Evolutionary conservation across 2,888 invertebrate species (phyloP), one percentile per base, ranked within the genome.

Genomic region (Cylindroiulus punctatus): DNA sequence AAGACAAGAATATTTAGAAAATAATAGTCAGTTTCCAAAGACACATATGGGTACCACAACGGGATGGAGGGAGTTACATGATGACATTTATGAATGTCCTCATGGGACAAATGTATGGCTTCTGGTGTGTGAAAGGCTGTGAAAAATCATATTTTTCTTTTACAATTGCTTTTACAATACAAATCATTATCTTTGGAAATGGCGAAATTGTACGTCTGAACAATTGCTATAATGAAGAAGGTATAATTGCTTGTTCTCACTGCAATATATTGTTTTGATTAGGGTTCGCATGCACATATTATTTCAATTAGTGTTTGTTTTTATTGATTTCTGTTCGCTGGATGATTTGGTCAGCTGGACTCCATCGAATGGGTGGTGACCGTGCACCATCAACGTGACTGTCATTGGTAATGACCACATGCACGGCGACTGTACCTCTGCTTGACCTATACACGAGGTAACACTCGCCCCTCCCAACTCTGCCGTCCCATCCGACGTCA

Each of bases 391-490:
- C 76, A 76, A 76, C 76, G 76, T 76, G 76, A 76, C 76, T 76
- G 76, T 76, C 76, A 76, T 76, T 32, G 76, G 76, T 76, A 76
- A 76, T 76, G 76, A 76, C 76, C 17, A 76, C 30, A 17, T 76
- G 76, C 76, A 76, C 26, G 76, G 17, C 26, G 76, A 76, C 30
- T 76, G 76, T 76, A 26, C 30, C 30, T 76, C 76, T 10, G 30
- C 76, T 76, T 76, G 76, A 76, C 76, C 76, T 26, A 76, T 32
- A 76, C 76, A 76, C 76, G 76, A 76, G 76, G 76, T 76, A 76
- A 76, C 76, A 76, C 76, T 76, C 30, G 76, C 76, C 76, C 76
- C 76, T 76, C 76, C 76, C 76, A 32, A 26, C 30, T 30, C 14
- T 76, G 30, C 76, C 76, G 76, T 76, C 76, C 76, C 76, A 32